A percentile compares a stretch with the other conserved stretches of the same genome.
These are phyloP conservation scores for Drosophila putrida DNA, from an alignment of 2,888 invertebrate species.

Conservation along the genomic window DNA sequence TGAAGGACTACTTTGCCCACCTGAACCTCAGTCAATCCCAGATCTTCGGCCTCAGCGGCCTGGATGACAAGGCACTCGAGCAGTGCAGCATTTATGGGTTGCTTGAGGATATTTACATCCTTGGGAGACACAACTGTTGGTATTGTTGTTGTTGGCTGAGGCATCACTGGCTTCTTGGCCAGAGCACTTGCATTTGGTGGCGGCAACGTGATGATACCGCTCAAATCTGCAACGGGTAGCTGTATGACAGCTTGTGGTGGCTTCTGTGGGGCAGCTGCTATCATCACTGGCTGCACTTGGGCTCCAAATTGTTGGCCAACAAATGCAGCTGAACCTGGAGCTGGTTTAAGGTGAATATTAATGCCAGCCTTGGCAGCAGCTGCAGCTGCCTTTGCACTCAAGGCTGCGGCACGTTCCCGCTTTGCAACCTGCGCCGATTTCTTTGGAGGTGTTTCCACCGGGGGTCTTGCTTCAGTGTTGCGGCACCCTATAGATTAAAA, in stretches of 20 bases:
- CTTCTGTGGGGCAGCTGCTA: slow-evolving; percentile 1
- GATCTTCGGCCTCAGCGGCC: slow-evolving; percentile 48
- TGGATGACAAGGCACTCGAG: slow-evolving; percentile 50
- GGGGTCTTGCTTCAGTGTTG: slow-evolving; percentile 56
- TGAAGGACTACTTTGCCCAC: slow-evolving; percentile 46
- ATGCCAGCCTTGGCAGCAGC: slow-evolving; percentile 57
- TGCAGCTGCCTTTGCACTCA: slow-evolving; percentile 64
- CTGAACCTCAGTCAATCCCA: slow-evolving; percentile 43
- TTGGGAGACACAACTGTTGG: slow-evolving; percentile 8
- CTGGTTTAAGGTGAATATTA: slow-evolving; percentile 33
- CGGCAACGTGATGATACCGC: slow-evolving; percentile 34
- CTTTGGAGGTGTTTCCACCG: slow-evolving; percentile 19
- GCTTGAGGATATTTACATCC: slow-evolving; percentile 43
- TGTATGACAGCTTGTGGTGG: slow-evolving; percentile 14
- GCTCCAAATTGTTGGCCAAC: not conserved
- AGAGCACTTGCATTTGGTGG: slow-evolving; percentile 22
- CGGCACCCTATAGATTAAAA: slow-evolving; percentile 51
- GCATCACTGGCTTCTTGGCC: slow-evolving; percentile 10
- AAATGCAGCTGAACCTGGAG: slow-evolving; percentile 17
- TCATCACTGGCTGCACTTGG: not conserved
- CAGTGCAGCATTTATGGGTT: slow-evolving; percentile 41
- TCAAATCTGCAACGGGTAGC: slow-evolving; percentile 29
- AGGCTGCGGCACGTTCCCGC: slow-evolving; percentile 50
- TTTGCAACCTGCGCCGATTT: slow-evolving; percentile 41
- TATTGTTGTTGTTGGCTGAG: not conserved